Percentiles rank a stretch among this genome's conserved stretches.
Evolutionary conservation across 2,113 vertebrate genomes (phyloP).

Genomic region (Rostratula benghalensis): DNA sequence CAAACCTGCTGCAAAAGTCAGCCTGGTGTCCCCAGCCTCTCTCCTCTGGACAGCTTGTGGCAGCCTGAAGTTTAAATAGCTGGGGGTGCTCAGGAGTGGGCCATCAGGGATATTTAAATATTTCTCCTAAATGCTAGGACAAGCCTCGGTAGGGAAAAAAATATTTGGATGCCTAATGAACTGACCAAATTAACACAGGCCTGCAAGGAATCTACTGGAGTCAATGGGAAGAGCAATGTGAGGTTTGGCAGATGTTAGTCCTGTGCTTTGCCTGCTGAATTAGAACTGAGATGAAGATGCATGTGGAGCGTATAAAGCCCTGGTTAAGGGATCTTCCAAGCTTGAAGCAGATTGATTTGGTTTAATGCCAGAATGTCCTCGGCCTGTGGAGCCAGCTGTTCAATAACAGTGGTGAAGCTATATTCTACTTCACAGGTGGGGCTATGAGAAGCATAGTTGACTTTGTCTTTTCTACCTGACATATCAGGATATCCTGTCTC

Average conservation of each 20-base stretch:
- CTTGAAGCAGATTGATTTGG: neutral
- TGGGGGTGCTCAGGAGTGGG: neutral
- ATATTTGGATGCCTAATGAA: neutral
- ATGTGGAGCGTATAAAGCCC: rapidly evolving
- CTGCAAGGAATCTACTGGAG: neutral
- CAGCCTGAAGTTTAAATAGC: neutral
- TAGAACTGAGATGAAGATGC: neutral
- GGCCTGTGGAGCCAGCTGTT: neutral
- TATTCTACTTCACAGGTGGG: neutral
- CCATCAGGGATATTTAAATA: neutral
- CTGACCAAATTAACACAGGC: neutral
- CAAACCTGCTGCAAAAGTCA: neutral
- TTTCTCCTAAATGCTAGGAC: neutral
- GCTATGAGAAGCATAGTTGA: neutral
- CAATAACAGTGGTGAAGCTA: neutral
- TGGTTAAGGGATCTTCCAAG: neutral
- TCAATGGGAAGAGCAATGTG: neutral
- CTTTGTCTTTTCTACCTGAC: neutral
- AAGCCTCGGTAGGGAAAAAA: neutral
- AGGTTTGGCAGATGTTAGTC: neutral
- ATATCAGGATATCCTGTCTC: neutral
- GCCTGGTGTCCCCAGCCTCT: neutral
- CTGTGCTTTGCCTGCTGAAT: rapidly evolving
- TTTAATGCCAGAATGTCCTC: neutral
- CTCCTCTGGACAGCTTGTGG: neutral